Base-by-base conservation (phyloP, 2,888 invertebrate species). In the Liposcelis brunnea region DNA sequence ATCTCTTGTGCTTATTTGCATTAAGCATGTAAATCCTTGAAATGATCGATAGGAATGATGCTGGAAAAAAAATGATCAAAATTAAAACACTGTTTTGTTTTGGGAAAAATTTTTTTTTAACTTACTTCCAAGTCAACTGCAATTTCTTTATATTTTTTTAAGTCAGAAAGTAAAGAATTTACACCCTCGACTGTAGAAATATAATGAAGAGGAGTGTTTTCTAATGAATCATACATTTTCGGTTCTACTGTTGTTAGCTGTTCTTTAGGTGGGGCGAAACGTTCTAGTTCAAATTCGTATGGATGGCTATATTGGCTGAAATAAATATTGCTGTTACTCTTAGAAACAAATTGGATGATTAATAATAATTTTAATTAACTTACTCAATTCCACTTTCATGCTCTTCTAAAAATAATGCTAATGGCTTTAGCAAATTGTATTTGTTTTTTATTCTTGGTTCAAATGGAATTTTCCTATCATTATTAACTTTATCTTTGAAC, bases 11-110 rank as follows among this genome's bases (percentile, higher is more conserved):
- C 94, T 89, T 54, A 98, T 83, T 68, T 98, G 97, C 63, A 98
- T 78, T 2, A 98, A 69, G 60, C 97, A 98, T 0, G 95, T 91
- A 45, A 97, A 77, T 0, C 97, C 98, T 68, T 84, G 82, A 61
- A 84, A 98, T 1, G 83, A 79, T 48, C 95, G 72, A 58, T 89
- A 93, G 0, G 83, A 80, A 62, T 98, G 94, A 62, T 94, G 91
- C 69, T 76, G 59, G 26, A 65, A 58, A 40, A 36, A 43, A 46
- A 26, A 43, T 6, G n/a, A 14, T 44, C 34, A 19, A 42, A 45
- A 32, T 26, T 4, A 6, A 26, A 26, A 26, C 8, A 8, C 26
- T 26, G 8, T 6, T 6, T 26, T 26, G 8, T 6, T 26, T 26
- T 26, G 8, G 8, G 26, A 4, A 26, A 4, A 26, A 26, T 6